Evolutionary conservation across 2,797 vertebrate species (phyloP).

Genomic region (Microctenopoma steveboyesi): DNA sequence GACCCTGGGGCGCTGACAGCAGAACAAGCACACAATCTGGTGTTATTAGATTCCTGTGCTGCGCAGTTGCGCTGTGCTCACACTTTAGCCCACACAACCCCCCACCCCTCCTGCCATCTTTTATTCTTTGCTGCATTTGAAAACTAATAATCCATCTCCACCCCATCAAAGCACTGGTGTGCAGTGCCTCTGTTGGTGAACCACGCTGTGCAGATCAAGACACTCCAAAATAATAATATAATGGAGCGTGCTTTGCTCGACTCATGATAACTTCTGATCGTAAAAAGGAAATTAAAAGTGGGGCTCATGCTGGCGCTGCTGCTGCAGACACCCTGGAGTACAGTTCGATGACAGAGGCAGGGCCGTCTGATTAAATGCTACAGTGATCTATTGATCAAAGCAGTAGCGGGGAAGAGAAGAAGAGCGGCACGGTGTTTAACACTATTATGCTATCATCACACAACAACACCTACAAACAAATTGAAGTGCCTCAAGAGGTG

Average conservation of each 20-base stretch:
- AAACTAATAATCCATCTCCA: slow-evolving; percentile 54
- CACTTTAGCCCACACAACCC: slow-evolving; percentile 45
- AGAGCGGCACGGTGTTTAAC: slow-evolving; percentile 56
- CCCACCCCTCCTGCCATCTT: slow-evolving; percentile 27
- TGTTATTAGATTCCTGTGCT: slow-evolving; percentile 76
- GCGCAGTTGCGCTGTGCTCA: slow-evolving; percentile 41
- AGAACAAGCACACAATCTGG: slow-evolving; percentile 62
- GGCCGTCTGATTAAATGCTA: slow-evolving; percentile 75
- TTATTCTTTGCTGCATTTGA: slow-evolving; percentile 40
- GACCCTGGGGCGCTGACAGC: slow-evolving; percentile 65
- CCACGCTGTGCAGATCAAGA: slow-evolving; percentile 52
- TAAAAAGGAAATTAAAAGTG: slow-evolving; percentile 78
- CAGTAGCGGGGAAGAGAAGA: slow-evolving; percentile 35
- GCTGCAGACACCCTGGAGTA: slow-evolving; percentile 51
- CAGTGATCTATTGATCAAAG: slow-evolving; percentile 76
- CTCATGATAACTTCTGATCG: slow-evolving; percentile 56
- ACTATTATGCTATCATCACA: slow-evolving; percentile 50
- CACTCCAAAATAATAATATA: slow-evolving; percentile 66
- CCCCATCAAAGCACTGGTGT: slow-evolving; percentile 22
- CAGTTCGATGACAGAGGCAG: slow-evolving; percentile 66
- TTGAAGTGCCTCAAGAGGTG: slow-evolving; percentile 37
- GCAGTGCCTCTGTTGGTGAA: slow-evolving; percentile 45
- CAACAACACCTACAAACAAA: slow-evolving; percentile 38
- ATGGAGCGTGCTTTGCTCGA: slow-evolving; percentile 52
- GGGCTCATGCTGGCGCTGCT: slow-evolving; percentile 42